These are phyloP conservation scores for Promerops cafer DNA, from an alignment of 2,113 vertebrate genomes.

Conservation along the genomic window DNA sequence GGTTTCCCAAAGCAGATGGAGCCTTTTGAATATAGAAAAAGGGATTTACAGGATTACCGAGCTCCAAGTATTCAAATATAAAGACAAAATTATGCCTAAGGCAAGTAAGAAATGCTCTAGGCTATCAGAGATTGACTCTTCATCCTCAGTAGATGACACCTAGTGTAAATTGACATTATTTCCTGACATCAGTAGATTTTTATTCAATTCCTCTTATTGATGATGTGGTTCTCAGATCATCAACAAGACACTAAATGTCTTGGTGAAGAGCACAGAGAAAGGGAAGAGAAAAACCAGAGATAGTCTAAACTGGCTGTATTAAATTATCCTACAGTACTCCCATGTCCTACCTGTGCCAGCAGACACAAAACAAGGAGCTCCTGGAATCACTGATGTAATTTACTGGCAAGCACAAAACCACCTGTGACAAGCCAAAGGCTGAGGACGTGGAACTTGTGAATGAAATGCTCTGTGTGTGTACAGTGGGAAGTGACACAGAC, in stretches of 20 bases:
- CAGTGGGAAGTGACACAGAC: background rate
- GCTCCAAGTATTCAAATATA: background rate
- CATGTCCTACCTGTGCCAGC: background rate
- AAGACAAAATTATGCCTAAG: background rate
- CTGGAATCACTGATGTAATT: conserved; percentile 15
- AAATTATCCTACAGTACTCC: background rate
- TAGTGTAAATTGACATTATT: background rate
- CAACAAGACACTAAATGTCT: background rate
- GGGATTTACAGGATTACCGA: conserved; percentile 2
- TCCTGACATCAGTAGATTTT: background rate
- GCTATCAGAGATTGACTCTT: background rate
- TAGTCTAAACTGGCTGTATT: background rate
- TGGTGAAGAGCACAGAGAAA: background rate
- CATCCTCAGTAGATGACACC: background rate
- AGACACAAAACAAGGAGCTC: background rate
- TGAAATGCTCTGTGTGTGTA: background rate
- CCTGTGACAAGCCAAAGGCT: background rate
- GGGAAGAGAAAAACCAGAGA: background rate
- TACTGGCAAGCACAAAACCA: conserved; percentile 1
- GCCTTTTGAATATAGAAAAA: background rate
- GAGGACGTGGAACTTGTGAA: background rate
- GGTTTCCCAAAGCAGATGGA: conserved; percentile 43
- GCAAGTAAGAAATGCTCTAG: background rate
- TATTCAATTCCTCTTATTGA: background rate
- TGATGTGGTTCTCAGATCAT: background rate